Evolutionary conservation across 2,888 invertebrate genomes (phyloP), one percentile per base, ranked within the genome.

Genomic region (Eupithecia abbreviata): DNA sequence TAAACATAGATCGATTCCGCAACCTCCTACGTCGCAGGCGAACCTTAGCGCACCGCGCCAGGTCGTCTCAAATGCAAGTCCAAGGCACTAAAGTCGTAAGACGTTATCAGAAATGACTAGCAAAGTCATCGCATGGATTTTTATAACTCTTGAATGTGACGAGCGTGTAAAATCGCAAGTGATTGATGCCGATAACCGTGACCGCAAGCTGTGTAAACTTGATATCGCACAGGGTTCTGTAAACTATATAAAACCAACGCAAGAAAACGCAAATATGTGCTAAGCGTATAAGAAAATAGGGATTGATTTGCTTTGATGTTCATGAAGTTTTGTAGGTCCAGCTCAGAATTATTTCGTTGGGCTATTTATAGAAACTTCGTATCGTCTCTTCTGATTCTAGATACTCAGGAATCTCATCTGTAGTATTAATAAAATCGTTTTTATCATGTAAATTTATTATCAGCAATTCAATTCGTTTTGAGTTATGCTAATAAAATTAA

Each of bases 111-210:
- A 67, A 66, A 67, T 55, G 10, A 43, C 62, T 73, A 69, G 55
- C 69, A 55, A 55, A 67, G 18, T 45, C 69, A 66, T 30, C 41
- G 71, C 65, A 45, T 66, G 71, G 30, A 74, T 74, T 69, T 62
- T 69, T 62, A 58, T 76, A 66, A 47, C 73, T 73, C 58, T 30
- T 71, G 49, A 72, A 72, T 71, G 73, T 69, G 18, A 62, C 15
- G 72, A 65, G 76, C 68, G 73, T 73, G 71, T 73, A 71, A 68
- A 74, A 74, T 77, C 67, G 67, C 67, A 66, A 77, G 47, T 77
- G 71, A 77, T 77, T 77, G 73, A 62, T 49, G 18, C n/a, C 73
- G 66, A 71, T 76, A 73, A 51, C 71, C 71, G 73, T 73, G 73
- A 76, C 73, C 62, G 55, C 72, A 43, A 9, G 42, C 65, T 58